Base-by-base conservation (phyloP, 1,140 invertebrate genomes). In the Drosophila pandora region DNA sequence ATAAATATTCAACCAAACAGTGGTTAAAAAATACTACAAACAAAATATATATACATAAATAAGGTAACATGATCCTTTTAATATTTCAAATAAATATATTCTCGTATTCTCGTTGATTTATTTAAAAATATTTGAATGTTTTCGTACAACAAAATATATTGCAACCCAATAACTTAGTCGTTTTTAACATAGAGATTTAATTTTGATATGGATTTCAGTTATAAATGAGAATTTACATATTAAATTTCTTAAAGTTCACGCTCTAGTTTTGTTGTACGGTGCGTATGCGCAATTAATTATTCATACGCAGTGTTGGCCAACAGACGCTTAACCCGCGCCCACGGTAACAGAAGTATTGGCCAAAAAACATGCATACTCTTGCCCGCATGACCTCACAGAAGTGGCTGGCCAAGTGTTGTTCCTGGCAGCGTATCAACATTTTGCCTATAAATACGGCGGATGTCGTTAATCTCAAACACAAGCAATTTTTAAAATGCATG, bases 381-480 rank as follows among this genome's bases (percentile, higher is more conserved):
- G 52, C 25, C 39, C 10, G 37, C 12, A 41, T 53, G 70, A 73
- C 60, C 71, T 39, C 68, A 47, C 57, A 52, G 49, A 65, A 58
- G 47, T 52, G 39, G 62, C 47, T 62, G 65, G 57, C 58, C 70
- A 76, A 79, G 63, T 74, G 68, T 72, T 62, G 50, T 64, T 62
- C 55, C 59, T 83, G 79, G 79, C 76, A 84, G 22, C 76, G 71
- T 69, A 80, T 84, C 81, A 84, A 71, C 58, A 78, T 82, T 85
- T 78, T 57, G 55, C 56, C 65, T 71, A 62, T 68, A 78, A 75
- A 87, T 76, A 61, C 60, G 57, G 45, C 49, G 65, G 58, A 73
- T 60, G 58, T 43, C 57, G 68, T 62, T 84, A 84, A 84, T 63
- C 64, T 65, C 34, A 47, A 65, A 78, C 13, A 55, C 70, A 53